phyloP scores from a whole-genome alignment of 2,888 invertebrate species.

The Sarcophaga carnaria region DNA sequence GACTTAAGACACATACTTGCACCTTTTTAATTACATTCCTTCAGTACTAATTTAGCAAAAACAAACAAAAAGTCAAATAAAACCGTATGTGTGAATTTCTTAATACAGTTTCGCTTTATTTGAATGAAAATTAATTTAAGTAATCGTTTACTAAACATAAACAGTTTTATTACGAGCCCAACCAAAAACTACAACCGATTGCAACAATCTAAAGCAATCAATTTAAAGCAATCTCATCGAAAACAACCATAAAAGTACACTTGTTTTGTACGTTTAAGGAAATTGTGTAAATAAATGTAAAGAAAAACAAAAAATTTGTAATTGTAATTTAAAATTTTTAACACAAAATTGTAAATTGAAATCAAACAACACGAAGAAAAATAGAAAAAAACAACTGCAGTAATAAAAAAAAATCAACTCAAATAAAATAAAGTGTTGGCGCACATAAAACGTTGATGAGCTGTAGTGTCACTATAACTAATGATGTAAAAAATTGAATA shows the following conservation, averaged over 20 bases:
- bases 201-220: constrained; percentile 13
- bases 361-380: constrained; percentile 1
- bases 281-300: constrained; percentile 27
- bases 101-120: constrained; percentile 32
- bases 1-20: no score
- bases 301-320: neutral
- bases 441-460: constrained; percentile 24
- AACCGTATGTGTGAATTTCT: constrained; percentile 22
- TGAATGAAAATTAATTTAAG: constrained; percentile 23
- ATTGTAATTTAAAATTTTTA: neutral
- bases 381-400: neutral
- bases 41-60: no score
- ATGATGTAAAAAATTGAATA: neutral
- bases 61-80: no score
- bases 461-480: constrained; percentile 38
- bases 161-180: constrained; percentile 26
- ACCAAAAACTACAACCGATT: constrained; percentile 17
- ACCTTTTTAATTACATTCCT: no score
- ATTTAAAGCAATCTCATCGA: neutral
- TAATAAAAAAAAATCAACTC: neutral
- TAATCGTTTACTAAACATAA: constrained; percentile 35
- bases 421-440: constrained; percentile 22
- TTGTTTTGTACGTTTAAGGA: constrained; percentile 60
- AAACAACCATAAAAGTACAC: constrained; percentile 42
- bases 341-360: neutral